Percentiles rank a stretch among this genome's conserved stretches.
These are phyloP conservation scores for Nomada flava DNA, from an alignment of 2,888 invertebrate species.

Conservation along the genomic window DNA sequence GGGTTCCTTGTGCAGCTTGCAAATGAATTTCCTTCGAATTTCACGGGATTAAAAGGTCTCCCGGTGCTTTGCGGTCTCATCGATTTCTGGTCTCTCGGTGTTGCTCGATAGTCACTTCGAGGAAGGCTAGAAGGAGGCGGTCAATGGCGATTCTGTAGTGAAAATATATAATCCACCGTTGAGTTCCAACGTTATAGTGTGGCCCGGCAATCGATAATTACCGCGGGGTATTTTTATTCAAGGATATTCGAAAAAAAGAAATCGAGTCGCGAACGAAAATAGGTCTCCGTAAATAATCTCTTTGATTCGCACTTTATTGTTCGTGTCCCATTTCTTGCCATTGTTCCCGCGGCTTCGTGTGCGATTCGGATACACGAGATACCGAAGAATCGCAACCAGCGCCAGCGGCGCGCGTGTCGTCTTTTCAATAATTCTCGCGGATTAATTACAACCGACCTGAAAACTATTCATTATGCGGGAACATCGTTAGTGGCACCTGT, in stretches of 20 bases:
- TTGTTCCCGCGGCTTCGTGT: conserved; percentile 4
- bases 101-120: conserved; percentile 7
- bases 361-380: background rate
- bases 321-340: conserved; percentile 26
- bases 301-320: conserved; percentile 29
- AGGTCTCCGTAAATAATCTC: conserved; percentile 26
- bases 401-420: background rate
- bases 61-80: conserved; percentile 1
- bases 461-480: background rate
- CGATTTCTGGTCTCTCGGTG: conserved; percentile 9
- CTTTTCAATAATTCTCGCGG: conserved; percentile 9
- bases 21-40: background rate
- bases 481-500: background rate
- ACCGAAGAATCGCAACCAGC: background rate
- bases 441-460: conserved; percentile 2
- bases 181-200: background rate
- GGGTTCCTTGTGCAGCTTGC: background rate
- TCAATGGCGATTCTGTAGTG: background rate
- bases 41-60: conserved; percentile 6
- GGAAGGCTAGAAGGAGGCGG: background rate
- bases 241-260: background rate
- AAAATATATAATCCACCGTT: conserved; percentile 23
- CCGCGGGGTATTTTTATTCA: background rate
- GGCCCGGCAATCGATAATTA: conserved; percentile 4
- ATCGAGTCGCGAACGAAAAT: conserved; percentile 3